Evolutionary conservation across 2,113 vertebrate species (phyloP), one percentile per base, ranked within the genome.

Genomic region (Pluvianellus socialis): DNA sequence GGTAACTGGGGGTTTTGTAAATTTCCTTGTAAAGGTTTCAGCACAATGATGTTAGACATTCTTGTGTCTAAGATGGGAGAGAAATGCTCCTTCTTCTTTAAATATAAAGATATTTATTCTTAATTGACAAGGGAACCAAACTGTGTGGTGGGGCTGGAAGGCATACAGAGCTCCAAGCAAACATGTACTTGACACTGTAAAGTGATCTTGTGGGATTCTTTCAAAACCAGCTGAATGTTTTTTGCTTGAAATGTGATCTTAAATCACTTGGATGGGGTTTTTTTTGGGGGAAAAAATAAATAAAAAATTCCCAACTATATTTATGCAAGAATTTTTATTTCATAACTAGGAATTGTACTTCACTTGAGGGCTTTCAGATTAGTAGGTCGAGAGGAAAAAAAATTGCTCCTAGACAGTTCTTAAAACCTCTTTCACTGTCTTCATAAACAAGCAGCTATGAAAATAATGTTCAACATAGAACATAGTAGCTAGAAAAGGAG

Each of bases 361-460:
- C 18, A 21, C 42, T 92, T 76, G 73, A 92, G 58, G 77, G 42
- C 70, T 91, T 95, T 92, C 88, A 92, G 73, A 87, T 86, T 81
- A 65, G n/a, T 84, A 70, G 55, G 72, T 65, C 49, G 61, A 72
- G n/a, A 42, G 17, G 32, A 86, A 70, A 88, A 74, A 74, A 79
- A 92, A 26, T 49, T 79, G 28, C 58, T 84, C 20, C n/a, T 61
- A 63, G 52, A 40, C 9, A 23, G 22, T 82, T 89, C 65, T 75
- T 84, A 75, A 82, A 96, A 49, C 5, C 11, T 88, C 59, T 81
- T 89, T 84, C 33, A 32, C 56, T 79, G 16, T 87, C 89, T 66
- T 82, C 15, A 27, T 66, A 84, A 79, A 61, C 12, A 80, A 75
- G 42, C 50, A 91, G 32, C 83, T 93, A 56, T 56, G 68, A 63